A percentile compares a stretch with the other conserved stretches of the same genome.
phyloP scores from a whole-genome alignment of 2,888 invertebrate species.

The Aelia acuminata region DNA sequence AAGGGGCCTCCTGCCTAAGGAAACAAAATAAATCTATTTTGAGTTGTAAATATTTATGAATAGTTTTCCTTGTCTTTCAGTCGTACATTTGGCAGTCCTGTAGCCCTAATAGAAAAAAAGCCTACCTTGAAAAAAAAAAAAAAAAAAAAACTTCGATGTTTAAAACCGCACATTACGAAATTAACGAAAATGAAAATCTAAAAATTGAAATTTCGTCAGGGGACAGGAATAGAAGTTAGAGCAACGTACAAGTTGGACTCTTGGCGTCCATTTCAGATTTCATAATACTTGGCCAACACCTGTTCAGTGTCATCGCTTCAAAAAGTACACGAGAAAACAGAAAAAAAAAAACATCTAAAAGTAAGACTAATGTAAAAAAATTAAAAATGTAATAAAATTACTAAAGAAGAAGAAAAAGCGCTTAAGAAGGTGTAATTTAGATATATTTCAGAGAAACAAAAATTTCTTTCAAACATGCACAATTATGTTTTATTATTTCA shows the following conservation, averaged over 20 bases:
- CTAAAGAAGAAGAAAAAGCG: too few relatives aligned
- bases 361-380: background rate
- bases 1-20: too few relatives aligned
- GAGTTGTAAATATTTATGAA: background rate
- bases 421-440: too few relatives aligned
- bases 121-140: background rate
- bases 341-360: background rate
- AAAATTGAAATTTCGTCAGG: slow-evolving; percentile 42
- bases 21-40: too few relatives aligned
- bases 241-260: slow-evolving; percentile 41
- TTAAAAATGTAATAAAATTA: too few relatives aligned
- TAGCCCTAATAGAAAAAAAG: background rate
- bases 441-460: too few relatives aligned
- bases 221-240: slow-evolving; percentile 15
- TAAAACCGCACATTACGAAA: slow-evolving; percentile 18
- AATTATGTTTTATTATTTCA: too few relatives aligned
- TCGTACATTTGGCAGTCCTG: background rate
- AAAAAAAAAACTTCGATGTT: background rate
- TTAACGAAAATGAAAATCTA: slow-evolving; percentile 10
- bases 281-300: slow-evolving; percentile 39
- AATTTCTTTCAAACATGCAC: too few relatives aligned
- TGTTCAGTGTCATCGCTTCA: slow-evolving; percentile 39
- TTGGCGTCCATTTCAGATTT: slow-evolving; percentile 6
- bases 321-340: background rate
- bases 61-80: background rate